A percentile compares a stretch with the other conserved stretches of the same genome.
These are phyloP conservation scores for Allolobophora icterica DNA, from an alignment of 2,888 invertebrate species.

Conservation along the genomic window DNA sequence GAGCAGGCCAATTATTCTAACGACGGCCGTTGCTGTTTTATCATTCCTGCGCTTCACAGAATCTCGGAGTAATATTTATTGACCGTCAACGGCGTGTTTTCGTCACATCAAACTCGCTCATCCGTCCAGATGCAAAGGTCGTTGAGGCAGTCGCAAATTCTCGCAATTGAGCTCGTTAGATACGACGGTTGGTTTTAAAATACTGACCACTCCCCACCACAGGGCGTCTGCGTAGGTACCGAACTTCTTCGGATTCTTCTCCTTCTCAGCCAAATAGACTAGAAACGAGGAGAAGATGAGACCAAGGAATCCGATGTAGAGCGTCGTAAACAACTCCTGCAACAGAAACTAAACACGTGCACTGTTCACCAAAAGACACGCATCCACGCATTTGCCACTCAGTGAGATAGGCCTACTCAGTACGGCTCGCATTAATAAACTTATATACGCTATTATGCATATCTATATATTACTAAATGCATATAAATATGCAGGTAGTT, in stretches of 20 bases:
- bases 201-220: conserved; percentile 95
- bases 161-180: not conserved
- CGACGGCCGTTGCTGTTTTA: not conserved
- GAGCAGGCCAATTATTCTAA: not conserved
- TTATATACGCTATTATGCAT: no score
- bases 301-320: conserved; percentile 92
- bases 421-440: no score
- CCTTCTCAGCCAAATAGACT: conserved; percentile 67
- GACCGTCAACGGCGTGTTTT: not conserved
- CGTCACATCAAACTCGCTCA: not conserved
- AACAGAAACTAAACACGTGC: conserved; percentile 49
- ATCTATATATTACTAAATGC: no score
- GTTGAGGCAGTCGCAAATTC: not conserved
- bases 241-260: conserved; percentile 72
- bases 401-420: no score
- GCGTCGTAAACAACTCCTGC: conserved; percentile 90
- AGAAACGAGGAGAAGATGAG: conserved; percentile 93
- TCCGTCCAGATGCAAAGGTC: not conserved
- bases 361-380: no score
- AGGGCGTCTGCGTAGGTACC: conserved; percentile 90
- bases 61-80: not conserved
- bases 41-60: not conserved
- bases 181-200: not conserved
- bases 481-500: no score
- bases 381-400: no score